phyloP scores from a whole-genome alignment of 2,888 invertebrate genomes.

The Nomada flava region DNA sequence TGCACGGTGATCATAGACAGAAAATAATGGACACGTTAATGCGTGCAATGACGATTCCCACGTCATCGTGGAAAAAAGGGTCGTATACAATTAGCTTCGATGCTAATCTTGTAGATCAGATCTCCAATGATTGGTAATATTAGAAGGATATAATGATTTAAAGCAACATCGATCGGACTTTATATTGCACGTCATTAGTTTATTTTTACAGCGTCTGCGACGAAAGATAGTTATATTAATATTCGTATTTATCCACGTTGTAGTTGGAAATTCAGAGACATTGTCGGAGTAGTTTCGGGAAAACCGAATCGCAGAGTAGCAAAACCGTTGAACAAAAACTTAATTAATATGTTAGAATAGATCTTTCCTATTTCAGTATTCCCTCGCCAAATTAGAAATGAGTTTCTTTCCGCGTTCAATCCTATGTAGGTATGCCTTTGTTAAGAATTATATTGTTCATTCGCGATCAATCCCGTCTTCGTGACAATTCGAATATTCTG shows the following conservation, averaged over 20 bases:
- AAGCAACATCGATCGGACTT: background rate
- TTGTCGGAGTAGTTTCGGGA: too few species aligned
- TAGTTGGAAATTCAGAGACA: too few species aligned
- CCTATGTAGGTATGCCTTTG: background rate
- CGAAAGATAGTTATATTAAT: background rate
- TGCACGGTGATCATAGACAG: constrained; percentile 9
- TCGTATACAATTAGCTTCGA: background rate
- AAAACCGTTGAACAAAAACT: too few species aligned
- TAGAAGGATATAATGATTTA: background rate
- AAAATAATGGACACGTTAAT: constrained; percentile 37
- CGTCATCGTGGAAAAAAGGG: background rate
- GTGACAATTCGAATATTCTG: background rate
- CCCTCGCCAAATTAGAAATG: background rate
- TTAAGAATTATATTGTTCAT: background rate
- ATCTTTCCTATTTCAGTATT: constrained; percentile 3
- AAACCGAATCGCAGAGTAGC: too few species aligned
- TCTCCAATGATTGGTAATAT: background rate
- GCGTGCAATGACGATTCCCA: constrained; percentile 32
- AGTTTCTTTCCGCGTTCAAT: background rate
- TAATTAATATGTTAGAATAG: too few species aligned
- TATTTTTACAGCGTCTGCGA: too few species aligned
- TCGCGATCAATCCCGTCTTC: background rate
- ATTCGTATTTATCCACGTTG: background rate
- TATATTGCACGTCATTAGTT: background rate
- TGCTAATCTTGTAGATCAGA: background rate